Percentiles rank a stretch among this genome's conserved stretches.
These are phyloP conservation scores for Chionoecetes opilio DNA, from an alignment of 1,140 invertebrate genomes.

Conservation along the genomic window DNA sequence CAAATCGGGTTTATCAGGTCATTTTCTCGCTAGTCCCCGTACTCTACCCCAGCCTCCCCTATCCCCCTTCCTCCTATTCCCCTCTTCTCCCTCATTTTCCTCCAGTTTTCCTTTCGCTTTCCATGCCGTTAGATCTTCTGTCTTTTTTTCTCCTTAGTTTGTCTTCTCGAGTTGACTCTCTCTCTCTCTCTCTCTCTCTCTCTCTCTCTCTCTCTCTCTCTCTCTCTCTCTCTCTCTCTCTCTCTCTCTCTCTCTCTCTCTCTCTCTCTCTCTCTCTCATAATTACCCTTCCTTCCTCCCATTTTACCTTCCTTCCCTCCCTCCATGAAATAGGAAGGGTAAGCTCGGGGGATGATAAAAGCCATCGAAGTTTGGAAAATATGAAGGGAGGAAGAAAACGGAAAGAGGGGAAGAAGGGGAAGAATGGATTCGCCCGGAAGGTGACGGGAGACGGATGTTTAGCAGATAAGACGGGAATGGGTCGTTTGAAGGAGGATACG, in stretches of 20 bases:
- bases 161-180: background rate
- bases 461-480: background rate
- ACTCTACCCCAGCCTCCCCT: background rate
- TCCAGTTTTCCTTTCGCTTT: conserved; percentile 11
- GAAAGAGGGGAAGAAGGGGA: background rate
- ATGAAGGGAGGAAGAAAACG: conserved; percentile 41
- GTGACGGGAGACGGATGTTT: background rate
- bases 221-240: conserved; percentile 19
- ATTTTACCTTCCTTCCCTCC: conserved; percentile 3
- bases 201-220: background rate
- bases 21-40: conserved; percentile 39
- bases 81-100: conserved; percentile 9
- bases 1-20: conserved; percentile 65
- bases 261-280: background rate
- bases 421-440: background rate
- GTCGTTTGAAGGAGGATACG: background rate
- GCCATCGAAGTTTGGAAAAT: conserved; percentile 24
- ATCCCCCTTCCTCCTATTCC: background rate
- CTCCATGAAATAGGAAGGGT: conserved; percentile 37
- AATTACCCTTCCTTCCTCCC: conserved; percentile 1
- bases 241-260: conserved; percentile 33
- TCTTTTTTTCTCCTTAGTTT: background rate
- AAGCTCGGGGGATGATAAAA: conserved; percentile 1
- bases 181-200: background rate
- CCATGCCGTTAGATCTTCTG: background rate